These are phyloP conservation scores for Gavialis gangeticus DNA, from an alignment of 2,113 vertebrate species.

Conservation along the genomic window DNA sequence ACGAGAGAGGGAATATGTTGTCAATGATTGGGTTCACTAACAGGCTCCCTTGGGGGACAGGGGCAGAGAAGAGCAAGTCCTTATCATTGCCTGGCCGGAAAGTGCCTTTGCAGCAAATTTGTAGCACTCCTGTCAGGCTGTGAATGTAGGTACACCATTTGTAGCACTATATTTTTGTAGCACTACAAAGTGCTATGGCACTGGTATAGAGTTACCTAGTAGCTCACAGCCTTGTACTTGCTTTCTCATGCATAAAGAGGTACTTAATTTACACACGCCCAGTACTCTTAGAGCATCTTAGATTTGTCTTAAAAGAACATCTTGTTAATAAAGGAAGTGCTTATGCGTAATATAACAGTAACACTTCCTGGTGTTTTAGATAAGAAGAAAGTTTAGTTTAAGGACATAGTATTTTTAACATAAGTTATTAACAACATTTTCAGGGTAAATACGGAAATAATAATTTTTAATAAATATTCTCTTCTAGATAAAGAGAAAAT, in stretches of 20 bases:
- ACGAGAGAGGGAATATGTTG: no score
- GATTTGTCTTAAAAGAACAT: background rate
- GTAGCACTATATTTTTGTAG: no score
- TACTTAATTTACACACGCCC: no score
- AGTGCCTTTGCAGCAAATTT: no score
- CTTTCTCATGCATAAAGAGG: background rate
- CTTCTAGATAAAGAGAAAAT: background rate
- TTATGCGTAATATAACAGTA: rapidly evolving
- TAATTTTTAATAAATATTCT: background rate
- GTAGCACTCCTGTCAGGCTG: no score
- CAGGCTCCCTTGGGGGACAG: no score
- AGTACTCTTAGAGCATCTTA: background rate
- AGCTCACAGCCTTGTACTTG: background rate
- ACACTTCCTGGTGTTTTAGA: background rate
- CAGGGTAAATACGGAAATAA: background rate
- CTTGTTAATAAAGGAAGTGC: rapidly evolving
- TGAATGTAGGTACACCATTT: no score
- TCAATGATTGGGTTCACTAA: no score
- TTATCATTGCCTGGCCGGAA: no score
- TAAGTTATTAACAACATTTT: background rate
- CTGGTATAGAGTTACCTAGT: background rate
- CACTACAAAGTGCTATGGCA: no score
- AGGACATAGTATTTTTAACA: rapidly evolving
- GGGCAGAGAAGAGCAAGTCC: no score
- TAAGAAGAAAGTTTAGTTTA: background rate